Conservation (phyloP, 1,140 invertebrate genomes). For the Drosophila nasuta region DNA sequence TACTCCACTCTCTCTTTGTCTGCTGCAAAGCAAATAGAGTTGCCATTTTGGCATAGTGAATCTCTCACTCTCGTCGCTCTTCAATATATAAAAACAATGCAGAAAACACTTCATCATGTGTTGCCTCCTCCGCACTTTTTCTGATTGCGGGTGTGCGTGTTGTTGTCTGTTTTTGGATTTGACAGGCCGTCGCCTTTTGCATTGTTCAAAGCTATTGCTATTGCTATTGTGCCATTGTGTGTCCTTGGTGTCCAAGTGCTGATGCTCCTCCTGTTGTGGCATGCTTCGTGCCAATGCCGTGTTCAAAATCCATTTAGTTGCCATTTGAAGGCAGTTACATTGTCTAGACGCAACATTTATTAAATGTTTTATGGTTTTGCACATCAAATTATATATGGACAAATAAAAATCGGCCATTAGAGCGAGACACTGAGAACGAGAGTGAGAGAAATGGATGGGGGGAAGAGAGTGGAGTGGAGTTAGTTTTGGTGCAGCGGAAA, state of each 20-base stretch:
- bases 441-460: neutral
- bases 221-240: neutral
- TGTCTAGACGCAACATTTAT: slow-evolving; percentile 83
- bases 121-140: too few relatives aligned
- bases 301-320: slow-evolving; percentile 83
- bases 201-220: slow-evolving; percentile 52
- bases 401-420: slow-evolving; percentile 74
- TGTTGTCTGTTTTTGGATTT: slow-evolving; percentile 50
- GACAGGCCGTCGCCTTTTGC: slow-evolving; percentile 72
- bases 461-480: slow-evolving; percentile 7
- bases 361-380: slow-evolving; percentile 79
- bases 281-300: slow-evolving; percentile 63
- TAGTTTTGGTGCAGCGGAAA: slow-evolving; percentile 48
- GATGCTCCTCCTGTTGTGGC: slow-evolving; percentile 32
- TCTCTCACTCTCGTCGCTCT: slow-evolving; percentile 10
- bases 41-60: slow-evolving; percentile 49
- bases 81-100: slow-evolving; percentile 70
- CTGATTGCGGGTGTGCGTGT: slow-evolving; percentile 19
- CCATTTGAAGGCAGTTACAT: slow-evolving; percentile 82
- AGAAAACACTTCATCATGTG: slow-evolving; percentile 72
- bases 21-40: slow-evolving; percentile 31
- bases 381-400: slow-evolving; percentile 79
- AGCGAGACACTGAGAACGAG: slow-evolving; percentile 1
- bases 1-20: slow-evolving; percentile 15
- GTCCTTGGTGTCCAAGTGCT: slow-evolving; percentile 58